These are phyloP conservation scores for Ammospiza caudacuta DNA, from an alignment of 2,113 vertebrate genomes.

Conservation along the genomic window DNA sequence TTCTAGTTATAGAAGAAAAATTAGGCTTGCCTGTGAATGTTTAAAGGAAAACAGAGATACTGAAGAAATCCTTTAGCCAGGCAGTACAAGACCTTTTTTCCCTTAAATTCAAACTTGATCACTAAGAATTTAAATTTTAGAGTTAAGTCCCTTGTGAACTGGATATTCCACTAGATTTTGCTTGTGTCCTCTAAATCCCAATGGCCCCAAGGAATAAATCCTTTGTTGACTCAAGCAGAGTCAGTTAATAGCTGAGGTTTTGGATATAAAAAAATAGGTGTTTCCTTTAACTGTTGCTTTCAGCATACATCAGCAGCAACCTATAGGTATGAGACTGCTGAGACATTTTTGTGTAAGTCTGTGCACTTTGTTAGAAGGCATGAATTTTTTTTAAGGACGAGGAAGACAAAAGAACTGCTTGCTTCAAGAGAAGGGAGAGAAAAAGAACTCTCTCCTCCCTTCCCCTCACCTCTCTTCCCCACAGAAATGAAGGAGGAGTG, in stretches of 20 bases:
- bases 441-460: not conserved
- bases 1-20: conserved; percentile 21
- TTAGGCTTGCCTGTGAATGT: not conserved
- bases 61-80: not conserved
- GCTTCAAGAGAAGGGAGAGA: not conserved
- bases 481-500: not conserved
- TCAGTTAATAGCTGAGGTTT: not conserved
- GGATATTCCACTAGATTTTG: not conserved
- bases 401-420: not conserved
- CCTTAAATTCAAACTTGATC: not conserved
- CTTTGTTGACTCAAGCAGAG: not conserved
- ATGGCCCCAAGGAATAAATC: not conserved
- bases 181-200: not conserved
- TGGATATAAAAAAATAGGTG: not conserved
- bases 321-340: not conserved
- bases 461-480: not conserved
- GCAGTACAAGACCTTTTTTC: not conserved
- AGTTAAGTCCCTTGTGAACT: not conserved
- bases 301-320: not conserved
- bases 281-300: not conserved
- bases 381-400: not conserved
- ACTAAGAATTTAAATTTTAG: not conserved
- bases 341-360: not conserved
- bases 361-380: not conserved
- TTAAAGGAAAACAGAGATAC: not conserved